Conservation (phyloP, 2,113 vertebrate genomes). For the Mesembrinibis cayennensis region DNA sequence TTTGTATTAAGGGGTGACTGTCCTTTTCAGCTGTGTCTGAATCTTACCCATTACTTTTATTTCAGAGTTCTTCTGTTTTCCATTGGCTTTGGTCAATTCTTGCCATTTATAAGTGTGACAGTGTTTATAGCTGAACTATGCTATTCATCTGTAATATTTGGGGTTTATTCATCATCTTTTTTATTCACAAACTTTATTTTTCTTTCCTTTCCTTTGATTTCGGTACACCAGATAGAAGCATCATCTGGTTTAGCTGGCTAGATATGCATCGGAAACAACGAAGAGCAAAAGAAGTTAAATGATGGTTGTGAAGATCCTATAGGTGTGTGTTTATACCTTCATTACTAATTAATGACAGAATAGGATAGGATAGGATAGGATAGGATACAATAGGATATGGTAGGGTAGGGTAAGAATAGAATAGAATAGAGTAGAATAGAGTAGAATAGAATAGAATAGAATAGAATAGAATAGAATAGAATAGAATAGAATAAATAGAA, state of each 20-base stretch:
- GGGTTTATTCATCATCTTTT: not conserved
- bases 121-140: not conserved
- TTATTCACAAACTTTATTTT: not conserved
- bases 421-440: too few species aligned
- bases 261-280: fast-evolving
- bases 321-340: not conserved
- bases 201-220: not conserved
- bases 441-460: fast-evolving
- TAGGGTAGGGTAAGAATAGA: not conserved
- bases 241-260: not conserved
- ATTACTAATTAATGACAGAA: not conserved
- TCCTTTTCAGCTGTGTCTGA: not conserved
- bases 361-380: too few species aligned
- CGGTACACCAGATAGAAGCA: not conserved
- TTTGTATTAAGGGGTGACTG: not conserved
- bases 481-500: too few species aligned
- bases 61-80: not conserved
- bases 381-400: fast-evolving
- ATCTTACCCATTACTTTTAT: not conserved
- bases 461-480: not conserved
- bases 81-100: not conserved
- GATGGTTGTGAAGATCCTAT: not conserved
- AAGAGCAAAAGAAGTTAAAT: not conserved
- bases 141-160: not conserved
- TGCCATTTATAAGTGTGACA: not conserved